phyloP scores from a whole-genome alignment of 2,888 invertebrate genomes.

The Monopis laevigella region DNA sequence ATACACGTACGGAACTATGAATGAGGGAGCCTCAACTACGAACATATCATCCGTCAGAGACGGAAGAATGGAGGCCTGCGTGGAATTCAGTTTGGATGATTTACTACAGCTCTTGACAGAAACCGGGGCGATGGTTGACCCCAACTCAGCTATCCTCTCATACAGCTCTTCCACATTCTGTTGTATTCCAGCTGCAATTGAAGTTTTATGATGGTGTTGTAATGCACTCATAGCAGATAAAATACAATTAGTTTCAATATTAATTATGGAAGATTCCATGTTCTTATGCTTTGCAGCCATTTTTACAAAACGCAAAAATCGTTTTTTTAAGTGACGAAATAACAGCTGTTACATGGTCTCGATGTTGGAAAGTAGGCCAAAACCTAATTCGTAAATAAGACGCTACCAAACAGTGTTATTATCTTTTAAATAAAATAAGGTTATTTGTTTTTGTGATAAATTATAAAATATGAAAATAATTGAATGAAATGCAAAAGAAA shows the following conservation, averaged over 20 bases:
- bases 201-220: conserved; percentile 31
- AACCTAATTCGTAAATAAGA: too few species aligned
- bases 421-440: too few species aligned
- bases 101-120: conserved; percentile 30
- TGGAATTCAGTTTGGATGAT: conserved; percentile 27
- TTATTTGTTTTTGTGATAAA: too few species aligned
- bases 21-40: conserved; percentile 91
- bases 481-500: too few species aligned
- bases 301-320: conserved; percentile 72
- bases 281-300: conserved; percentile 72
- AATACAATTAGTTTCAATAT: conserved; percentile 80
- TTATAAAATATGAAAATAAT: too few species aligned
- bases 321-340: too few species aligned
- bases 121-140: conserved; percentile 48
- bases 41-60: conserved; percentile 92
- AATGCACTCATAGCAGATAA: conserved; percentile 70
- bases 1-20: conserved; percentile 93
- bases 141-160: conserved; percentile 52
- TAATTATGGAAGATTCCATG: conserved; percentile 79
- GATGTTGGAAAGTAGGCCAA: too few species aligned
- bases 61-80: conserved; percentile 74
- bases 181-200: conserved; percentile 53
- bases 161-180: conserved; percentile 70
- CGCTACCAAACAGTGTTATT: too few species aligned
- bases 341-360: too few species aligned